Evolutionary conservation across 1,140 invertebrate species (phyloP).

Genomic region (Listronotus oregonensis): DNA sequence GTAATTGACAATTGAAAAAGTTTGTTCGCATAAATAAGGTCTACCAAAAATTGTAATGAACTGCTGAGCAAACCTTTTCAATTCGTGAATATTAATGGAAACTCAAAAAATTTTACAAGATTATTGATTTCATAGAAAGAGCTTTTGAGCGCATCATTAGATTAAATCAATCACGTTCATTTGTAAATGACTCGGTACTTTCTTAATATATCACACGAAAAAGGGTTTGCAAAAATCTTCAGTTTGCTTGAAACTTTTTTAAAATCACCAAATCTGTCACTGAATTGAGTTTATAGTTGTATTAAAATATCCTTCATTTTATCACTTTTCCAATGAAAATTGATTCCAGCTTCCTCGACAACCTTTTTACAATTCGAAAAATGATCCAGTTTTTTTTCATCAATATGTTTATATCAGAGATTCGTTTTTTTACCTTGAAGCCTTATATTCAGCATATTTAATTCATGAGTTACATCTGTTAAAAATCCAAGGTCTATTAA

Average conservation of each 20-base stretch:
- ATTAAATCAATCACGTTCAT: constrained; percentile 19
- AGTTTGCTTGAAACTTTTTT: constrained; percentile 2
- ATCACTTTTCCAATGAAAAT: constrained; percentile 22
- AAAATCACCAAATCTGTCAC: too few relatives aligned
- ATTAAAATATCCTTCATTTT: too few relatives aligned
- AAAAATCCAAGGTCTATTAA: constrained; percentile 24
- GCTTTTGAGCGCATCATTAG: constrained; percentile 33
- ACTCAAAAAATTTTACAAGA: too few relatives aligned
- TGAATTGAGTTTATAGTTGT: too few relatives aligned
- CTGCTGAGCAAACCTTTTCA: constrained; percentile 26
- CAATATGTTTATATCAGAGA: constrained; percentile 25
- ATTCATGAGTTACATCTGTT: constrained; percentile 24
- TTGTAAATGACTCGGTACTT: constrained; percentile 9
- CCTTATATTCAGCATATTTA: constrained; percentile 27
- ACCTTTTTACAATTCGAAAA: constrained; percentile 29
- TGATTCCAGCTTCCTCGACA: constrained; percentile 10
- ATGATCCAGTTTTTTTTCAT: constrained; percentile 18
- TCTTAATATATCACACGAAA: background rate
- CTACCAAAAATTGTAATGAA: constrained; percentile 35
- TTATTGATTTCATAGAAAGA: too few relatives aligned
- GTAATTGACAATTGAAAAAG: constrained; percentile 23
- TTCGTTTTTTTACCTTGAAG: constrained; percentile 23
- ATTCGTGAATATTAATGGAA: too few relatives aligned
- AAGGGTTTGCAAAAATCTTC: constrained; percentile 22
- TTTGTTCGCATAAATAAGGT: constrained; percentile 39